Evolutionary conservation across 2,797 vertebrate genomes (phyloP), one percentile per base, ranked within the genome.

Genomic region (Falco cherrug): DNA sequence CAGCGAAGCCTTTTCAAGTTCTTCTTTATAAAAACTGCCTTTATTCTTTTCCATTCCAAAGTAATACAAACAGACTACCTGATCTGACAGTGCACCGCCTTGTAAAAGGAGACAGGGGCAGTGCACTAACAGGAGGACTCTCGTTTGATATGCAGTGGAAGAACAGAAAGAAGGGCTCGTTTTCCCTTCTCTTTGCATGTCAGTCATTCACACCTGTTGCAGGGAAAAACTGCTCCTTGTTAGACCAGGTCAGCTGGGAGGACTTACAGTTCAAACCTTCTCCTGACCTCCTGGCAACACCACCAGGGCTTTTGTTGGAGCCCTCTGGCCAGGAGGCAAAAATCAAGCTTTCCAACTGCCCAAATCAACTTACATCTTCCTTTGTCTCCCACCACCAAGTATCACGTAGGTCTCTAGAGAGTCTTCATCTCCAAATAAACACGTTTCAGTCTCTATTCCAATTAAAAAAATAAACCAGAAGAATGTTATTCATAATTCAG

Each of bases 41-140:
- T 96, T 92, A 88, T 96, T 95, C 89, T 96, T 97, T 89, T 89
- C 77, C 87, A 93, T 83, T 95, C 92, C 93, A 89, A 86, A 96
- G 89, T 77, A 87, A 94, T 76, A 95, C 74, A 89, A 91, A 95
- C 64, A 84, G 70, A 67, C 29, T 57, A 82, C 57, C 96, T 95
- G 94, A 93, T 91, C 90, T 93, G 92, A 80, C 80, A 65, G 81
- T 13, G n/a, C 31, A 54, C 57, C 17, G 25, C 75, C 76, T 71
- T 86, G 83, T 84, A 53, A 94, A 83, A 91, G 64, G 43, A 88
- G 61, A 91, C 68, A 64, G 80, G 61, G 93, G 48, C 90, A 87
- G 70, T 51, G 18, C 24, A 20, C 65, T 48, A 45, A 33, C 67
- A 94, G 75, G 35, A 48, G 35, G 73, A 13, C 69, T 86, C 77